Base-by-base conservation (phyloP, 2,113 vertebrate species). In the Morone saxatilis region DNA sequence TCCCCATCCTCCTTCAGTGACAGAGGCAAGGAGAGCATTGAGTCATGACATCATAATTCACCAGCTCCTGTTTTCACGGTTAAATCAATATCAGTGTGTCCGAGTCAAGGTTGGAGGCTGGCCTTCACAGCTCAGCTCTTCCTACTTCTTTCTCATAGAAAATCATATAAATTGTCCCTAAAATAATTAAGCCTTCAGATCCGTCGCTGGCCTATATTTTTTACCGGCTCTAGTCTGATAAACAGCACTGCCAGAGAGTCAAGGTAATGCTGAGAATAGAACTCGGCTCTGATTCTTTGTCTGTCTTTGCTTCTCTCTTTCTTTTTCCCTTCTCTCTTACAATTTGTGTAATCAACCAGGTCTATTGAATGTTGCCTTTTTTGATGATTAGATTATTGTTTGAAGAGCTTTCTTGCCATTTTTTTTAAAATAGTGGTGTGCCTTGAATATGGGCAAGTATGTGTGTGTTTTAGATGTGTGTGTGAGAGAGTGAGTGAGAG, bases 11-110 rank as follows among this genome's bases (percentile, higher is more conserved):
- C 90, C 89, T 93, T 93, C 79, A 68, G 85, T 91, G 91, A 93
- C 93, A 93, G 88, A 94, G 65, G 86, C 88, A 88, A 91, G 86
- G 89, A 85, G 93, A 90, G 88, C 92, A 88, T 89, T 95, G 93
- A 94, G 91, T 94, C 94, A 94, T 94, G 93, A 94, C 93, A 92
- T 94, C 91, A 94, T 95, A 94, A 94, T 94, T 95, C 94, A 95
- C 89, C 80, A 66, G 90, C 91, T 88, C 93, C 93, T 81, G 92
- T 94, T 95, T 94, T 94, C 93, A 94, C 74, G 88, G 91, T 94
- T 94, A 94, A 95, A 94, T 94, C 94, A 94, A 94, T 94, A 94
- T 92, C 93, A 93, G 81, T 76, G 85, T 92, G 93, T 94, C 94
- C 93, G 83, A 94, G 91, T 95, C 94, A 95, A 95, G 94, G 94